Conservation (phyloP, 2,888 invertebrate genomes). For the Yponomeuta plumbellus region DNA sequence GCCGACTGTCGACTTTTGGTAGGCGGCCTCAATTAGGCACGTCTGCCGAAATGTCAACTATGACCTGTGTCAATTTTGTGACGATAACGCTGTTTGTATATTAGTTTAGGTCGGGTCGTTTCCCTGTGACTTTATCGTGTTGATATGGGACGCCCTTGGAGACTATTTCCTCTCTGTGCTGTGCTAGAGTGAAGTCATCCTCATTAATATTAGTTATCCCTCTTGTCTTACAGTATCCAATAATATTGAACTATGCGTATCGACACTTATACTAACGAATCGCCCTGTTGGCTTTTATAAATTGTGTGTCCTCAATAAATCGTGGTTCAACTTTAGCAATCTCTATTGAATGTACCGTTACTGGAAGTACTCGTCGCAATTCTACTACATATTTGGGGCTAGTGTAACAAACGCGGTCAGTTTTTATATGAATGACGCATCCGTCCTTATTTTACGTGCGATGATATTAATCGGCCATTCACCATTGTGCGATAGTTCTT, state of each 20-base stretch:
- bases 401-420: constrained; percentile 19
- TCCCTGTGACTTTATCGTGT: constrained; percentile 19
- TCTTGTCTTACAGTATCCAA: not conserved
- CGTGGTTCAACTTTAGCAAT: constrained; percentile 19
- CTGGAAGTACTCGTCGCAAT: constrained; percentile 32
- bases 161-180: constrained; percentile 9
- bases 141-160: not conserved
- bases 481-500: not conserved
- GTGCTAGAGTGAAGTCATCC: not conserved
- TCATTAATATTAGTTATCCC: not conserved
- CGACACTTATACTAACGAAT: not conserved
- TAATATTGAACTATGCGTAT: not conserved
- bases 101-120: constrained; percentile 27
- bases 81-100: constrained; percentile 18
- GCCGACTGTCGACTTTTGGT: constrained; percentile 26
- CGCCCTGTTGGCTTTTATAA: not conserved
- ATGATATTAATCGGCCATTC: constrained; percentile 1
- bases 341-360: constrained; percentile 49
- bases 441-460: constrained; percentile 29
- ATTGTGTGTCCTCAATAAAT: constrained; percentile 21
- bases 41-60: constrained; percentile 18
- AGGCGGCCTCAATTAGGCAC: constrained; percentile 18
- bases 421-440: constrained; percentile 55
- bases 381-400: constrained; percentile 18
- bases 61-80: constrained; percentile 16